phyloP scores from a whole-genome alignment of 2,797 vertebrate species.

The Eulemur mongoz region DNA sequence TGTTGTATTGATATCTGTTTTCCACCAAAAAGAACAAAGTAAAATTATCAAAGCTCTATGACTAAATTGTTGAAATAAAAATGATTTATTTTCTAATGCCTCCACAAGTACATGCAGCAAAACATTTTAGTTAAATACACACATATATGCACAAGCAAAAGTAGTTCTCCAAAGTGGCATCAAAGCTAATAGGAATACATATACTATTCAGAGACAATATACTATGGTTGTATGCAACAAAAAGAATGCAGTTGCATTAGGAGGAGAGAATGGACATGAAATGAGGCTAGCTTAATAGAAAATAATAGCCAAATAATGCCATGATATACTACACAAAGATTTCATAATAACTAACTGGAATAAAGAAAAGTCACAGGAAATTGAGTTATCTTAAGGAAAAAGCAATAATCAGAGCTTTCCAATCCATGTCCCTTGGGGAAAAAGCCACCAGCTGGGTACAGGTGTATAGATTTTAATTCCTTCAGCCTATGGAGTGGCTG shows the following conservation, averaged over 20 bases:
- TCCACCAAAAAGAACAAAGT: background rate
- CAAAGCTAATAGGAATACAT: background rate
- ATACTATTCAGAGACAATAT: background rate
- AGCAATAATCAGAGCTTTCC: background rate
- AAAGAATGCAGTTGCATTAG: background rate
- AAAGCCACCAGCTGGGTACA: background rate
- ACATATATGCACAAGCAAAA: background rate
- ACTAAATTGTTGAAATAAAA: background rate
- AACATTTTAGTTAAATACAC: background rate
- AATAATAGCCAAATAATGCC: background rate
- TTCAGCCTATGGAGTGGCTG: background rate
- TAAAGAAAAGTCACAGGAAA: background rate
- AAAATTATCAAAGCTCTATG: background rate
- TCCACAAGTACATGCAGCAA: background rate
- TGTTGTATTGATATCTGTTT: background rate
- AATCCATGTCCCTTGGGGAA: background rate
- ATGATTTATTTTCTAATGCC: background rate
- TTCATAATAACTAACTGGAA: background rate
- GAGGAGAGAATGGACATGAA: background rate
- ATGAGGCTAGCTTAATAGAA: conserved; percentile 12
- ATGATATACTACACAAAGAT: background rate
- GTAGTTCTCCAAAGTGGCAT: background rate
- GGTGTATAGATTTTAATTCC: background rate
- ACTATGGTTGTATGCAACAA: background rate
- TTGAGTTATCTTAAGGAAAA: background rate